phyloP scores from a whole-genome alignment of 2,113 vertebrate genomes.

The Oncorhynchus tshawytscha region DNA sequence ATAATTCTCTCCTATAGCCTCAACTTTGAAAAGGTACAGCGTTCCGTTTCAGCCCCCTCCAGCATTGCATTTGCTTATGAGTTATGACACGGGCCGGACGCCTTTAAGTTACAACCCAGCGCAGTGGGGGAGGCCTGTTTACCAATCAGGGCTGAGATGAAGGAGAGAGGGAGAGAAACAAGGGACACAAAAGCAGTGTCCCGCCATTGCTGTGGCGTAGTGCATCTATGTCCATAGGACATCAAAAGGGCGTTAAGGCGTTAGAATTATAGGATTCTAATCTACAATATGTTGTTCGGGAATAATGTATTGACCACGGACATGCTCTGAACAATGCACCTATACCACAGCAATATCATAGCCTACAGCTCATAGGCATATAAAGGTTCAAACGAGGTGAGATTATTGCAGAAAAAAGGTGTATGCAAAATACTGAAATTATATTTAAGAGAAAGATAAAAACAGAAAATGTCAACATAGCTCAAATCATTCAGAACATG shows the following conservation, averaged over 20 bases:
- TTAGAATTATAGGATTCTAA: too few relatives aligned
- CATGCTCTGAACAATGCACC: too few relatives aligned
- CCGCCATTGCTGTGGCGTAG: neutral
- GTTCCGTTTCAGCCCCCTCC: slow-evolving; percentile 61
- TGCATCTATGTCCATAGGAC: neutral
- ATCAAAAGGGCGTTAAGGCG: neutral
- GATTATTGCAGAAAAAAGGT: too few relatives aligned
- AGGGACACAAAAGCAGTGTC: neutral
- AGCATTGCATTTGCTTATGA: slow-evolving; percentile 55
- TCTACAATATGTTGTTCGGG: too few relatives aligned
- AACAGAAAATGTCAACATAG: too few relatives aligned
- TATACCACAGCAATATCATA: too few relatives aligned
- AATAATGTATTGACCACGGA: too few relatives aligned
- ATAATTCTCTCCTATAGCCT: slow-evolving; percentile 66
- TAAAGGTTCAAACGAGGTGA: too few relatives aligned
- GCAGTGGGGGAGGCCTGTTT: slow-evolving; percentile 49
- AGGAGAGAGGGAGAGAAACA: slow-evolving; percentile 20
- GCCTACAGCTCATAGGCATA: too few relatives aligned
- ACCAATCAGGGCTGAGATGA: slow-evolving; percentile 43
- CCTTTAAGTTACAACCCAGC: slow-evolving; percentile 61
- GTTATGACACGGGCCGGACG: slow-evolving; percentile 60
- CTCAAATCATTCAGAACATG: too few relatives aligned
- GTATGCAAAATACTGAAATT: too few relatives aligned
- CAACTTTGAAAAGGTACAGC: slow-evolving; percentile 60
- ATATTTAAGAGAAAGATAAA: too few relatives aligned